These are phyloP conservation scores for Mythimna pallens DNA, from an alignment of 2,888 invertebrate species.

Conservation along the genomic window DNA sequence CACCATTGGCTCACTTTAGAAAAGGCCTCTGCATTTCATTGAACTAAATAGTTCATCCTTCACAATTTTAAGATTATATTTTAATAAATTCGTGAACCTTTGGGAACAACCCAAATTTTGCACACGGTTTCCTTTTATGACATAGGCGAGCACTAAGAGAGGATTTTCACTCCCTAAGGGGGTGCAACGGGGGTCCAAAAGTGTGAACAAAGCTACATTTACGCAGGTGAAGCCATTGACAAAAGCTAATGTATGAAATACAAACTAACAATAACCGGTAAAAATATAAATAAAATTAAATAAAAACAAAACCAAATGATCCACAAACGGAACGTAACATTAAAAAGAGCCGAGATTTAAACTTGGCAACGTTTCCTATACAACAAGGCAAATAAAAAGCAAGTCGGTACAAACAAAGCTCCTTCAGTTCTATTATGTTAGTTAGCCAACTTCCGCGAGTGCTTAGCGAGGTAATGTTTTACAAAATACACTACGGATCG, in stretches of 20 bases:
- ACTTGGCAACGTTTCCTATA: constrained; percentile 52
- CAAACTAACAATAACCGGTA: not conserved
- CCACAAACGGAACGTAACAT: constrained; percentile 21
- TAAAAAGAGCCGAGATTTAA: constrained; percentile 34
- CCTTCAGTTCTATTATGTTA: constrained; percentile 57
- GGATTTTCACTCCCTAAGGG: too few species aligned
- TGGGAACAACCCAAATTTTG: too few species aligned
- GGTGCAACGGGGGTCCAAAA: too few species aligned
- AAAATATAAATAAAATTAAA: not conserved
- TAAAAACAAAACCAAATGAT: constrained; percentile 10
- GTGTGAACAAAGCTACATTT: too few species aligned
- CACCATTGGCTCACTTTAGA: too few species aligned
- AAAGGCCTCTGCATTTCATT: too few species aligned
- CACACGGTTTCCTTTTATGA: too few species aligned
- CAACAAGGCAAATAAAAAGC: constrained; percentile 44
- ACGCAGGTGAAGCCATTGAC: too few species aligned
- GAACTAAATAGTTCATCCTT: too few species aligned
- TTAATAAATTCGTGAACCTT: too few species aligned
- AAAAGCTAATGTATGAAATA: not conserved
- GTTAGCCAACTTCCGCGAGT: constrained; percentile 44
- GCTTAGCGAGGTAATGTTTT: constrained; percentile 51
- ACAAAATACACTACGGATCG: constrained; percentile 41
- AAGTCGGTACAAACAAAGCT: constrained; percentile 52
- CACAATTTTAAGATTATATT: too few species aligned
- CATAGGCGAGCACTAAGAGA: too few species aligned